Evolutionary conservation across 2,888 invertebrate genomes (phyloP).

Genomic region (Synanthedon myopaeformis): DNA sequence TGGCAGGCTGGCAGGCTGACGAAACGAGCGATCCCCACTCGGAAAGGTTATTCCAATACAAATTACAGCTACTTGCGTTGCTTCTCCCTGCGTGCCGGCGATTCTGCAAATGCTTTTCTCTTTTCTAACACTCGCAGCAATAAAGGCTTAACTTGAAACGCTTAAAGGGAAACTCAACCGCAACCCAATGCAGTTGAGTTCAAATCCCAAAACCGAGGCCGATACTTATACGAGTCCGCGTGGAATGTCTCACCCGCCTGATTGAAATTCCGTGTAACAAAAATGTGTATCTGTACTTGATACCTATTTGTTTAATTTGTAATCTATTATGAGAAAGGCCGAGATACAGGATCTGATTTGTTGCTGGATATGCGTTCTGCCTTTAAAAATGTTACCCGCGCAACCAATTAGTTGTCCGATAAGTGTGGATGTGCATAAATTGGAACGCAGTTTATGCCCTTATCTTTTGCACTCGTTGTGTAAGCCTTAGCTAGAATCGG

Average conservation of each 20-base stretch:
- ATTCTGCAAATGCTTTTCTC: slow-evolving; percentile 66
- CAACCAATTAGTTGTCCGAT: slow-evolving; percentile 53
- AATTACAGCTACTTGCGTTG: slow-evolving; percentile 66
- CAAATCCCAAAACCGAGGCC: not conserved
- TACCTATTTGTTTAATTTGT: slow-evolving; percentile 53
- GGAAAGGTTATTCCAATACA: slow-evolving; percentile 67
- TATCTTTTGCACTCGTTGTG: slow-evolving; percentile 1
- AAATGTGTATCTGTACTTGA: slow-evolving; percentile 52
- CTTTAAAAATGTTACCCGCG: slow-evolving; percentile 44
- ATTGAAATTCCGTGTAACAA: slow-evolving; percentile 69
- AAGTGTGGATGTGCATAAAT: slow-evolving; percentile 42
- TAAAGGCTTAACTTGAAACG: slow-evolving; percentile 1
- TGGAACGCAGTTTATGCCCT: slow-evolving; percentile 1
- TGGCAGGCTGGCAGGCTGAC: slow-evolving; percentile 41
- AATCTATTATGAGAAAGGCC: slow-evolving; percentile 44
- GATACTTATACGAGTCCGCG: not conserved
- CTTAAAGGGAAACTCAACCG: not conserved
- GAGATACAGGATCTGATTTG: slow-evolving; percentile 40
- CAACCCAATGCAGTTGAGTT: not conserved
- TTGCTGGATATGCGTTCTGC: slow-evolving; percentile 23
- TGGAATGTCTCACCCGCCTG: slow-evolving; percentile 21
- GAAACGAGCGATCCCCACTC: slow-evolving; percentile 64
- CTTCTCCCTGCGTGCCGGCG: slow-evolving; percentile 58
- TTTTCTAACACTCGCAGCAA: slow-evolving; percentile 32
- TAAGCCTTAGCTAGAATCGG: not conserved